Conservation (phyloP, 2,888 invertebrate genomes). For the Lasius platythorax region DNA sequence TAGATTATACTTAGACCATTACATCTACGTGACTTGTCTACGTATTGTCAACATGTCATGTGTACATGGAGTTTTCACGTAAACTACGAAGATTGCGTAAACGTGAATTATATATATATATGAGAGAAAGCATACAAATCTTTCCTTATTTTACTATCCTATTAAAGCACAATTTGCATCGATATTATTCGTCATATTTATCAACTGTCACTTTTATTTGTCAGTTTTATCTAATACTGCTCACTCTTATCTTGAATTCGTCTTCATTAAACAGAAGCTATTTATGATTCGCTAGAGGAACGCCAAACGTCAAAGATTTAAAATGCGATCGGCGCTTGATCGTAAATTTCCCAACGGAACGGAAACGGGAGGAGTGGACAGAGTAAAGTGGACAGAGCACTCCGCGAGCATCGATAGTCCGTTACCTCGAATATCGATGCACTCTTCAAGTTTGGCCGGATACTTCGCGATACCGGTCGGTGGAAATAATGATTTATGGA, state of each 20-base stretch:
- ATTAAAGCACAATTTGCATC: neutral
- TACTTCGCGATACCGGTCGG: constrained; percentile 25
- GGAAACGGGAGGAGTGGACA: constrained; percentile 23
- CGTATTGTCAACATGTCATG: constrained; percentile 2
- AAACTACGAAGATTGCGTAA: neutral
- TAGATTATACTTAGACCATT: constrained; percentile 23
- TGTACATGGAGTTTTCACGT: constrained; percentile 3
- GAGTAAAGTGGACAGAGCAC: constrained; percentile 54
- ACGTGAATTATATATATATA: neutral
- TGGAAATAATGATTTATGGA: constrained; percentile 67
- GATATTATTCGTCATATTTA: constrained; percentile 1
- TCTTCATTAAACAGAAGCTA: constrained; percentile 28
- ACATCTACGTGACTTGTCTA: constrained; percentile 16
- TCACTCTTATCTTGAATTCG: neutral
- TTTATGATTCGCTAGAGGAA: constrained; percentile 23
- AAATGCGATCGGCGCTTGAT: constrained; percentile 56
- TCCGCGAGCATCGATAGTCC: constrained; percentile 59
- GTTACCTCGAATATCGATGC: constrained; percentile 62
- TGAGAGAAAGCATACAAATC: neutral
- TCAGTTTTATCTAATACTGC: neutral
- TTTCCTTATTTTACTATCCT: neutral
- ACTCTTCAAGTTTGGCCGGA: constrained; percentile 45
- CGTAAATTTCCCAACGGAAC: constrained; percentile 58
- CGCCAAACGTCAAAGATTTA: constrained; percentile 60
- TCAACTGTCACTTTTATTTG: neutral